Evolutionary conservation across 1,140 invertebrate species (phyloP), one percentile per base, ranked within the genome.

Genomic region (Pomacea maculata): DNA sequence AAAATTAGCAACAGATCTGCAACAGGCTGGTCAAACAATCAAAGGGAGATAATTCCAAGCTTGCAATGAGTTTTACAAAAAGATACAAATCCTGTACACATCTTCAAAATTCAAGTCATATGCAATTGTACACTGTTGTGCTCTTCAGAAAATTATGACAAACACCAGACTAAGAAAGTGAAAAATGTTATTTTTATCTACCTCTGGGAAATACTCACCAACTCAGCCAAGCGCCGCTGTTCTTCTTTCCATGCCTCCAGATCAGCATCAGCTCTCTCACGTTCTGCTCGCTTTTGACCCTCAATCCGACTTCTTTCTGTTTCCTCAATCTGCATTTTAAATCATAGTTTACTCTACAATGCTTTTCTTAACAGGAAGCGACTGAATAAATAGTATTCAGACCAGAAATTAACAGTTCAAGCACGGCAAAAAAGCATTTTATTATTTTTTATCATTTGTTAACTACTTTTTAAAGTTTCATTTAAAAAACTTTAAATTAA

Each of bases 301-400:
- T 88, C 85, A 80, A 81, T 92, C 83, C 82, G 93, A 86, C 75
- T 82, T 85, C 92, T 95, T 94, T 84, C 92, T 85, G 82, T 94
- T 90, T 89, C 94, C 93, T 88, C 95, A 92, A 82, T 93, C 90
- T 82, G 94, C 95, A 94, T 85, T 95, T 94, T 72, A 95, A 91
- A 86, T 93, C 3, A 61, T 61, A 45, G 57, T 17, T 61, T 17
- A 4, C 8, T 61, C 15, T 61, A 61, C 11, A 11, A 61, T 61
- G 57, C 15, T 17, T 61, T 61, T 11, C 15, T 61, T 61, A 61
- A 8, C 34, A 45, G 6, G 34, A 45, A 45, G 34, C 6, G 34
- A 45, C 34, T 45, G 34, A 45, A 45, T 45, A 45, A 45, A 45
- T 45, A 45, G 34, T 45, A 45, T 6, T 45, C 34, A 45, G 34